Percentiles rank a stretch among this genome's conserved stretches.
Evolutionary conservation across 2,888 invertebrate genomes (phyloP).

Genomic region (Aelia acuminata): DNA sequence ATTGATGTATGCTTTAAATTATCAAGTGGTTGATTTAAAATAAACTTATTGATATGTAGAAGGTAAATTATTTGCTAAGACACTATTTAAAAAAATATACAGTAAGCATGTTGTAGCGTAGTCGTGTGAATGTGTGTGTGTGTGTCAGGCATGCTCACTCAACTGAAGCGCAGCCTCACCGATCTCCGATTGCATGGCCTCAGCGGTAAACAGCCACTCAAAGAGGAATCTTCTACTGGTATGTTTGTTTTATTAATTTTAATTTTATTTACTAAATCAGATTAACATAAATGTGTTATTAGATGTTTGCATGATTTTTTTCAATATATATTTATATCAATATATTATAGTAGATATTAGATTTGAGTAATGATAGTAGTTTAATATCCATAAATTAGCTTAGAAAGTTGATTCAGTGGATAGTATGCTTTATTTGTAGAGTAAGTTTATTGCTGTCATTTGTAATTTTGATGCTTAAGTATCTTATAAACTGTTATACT

Average conservation of each 20-base stretch:
- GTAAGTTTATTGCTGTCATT: not conserved
- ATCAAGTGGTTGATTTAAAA: not conserved
- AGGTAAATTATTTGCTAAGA: not conserved
- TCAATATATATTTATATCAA: not conserved
- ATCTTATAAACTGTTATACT: not conserved
- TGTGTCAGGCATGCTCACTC: slow-evolving; percentile 84
- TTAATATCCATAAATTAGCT: not conserved
- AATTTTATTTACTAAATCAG: not conserved
- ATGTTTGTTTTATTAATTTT: slow-evolving; percentile 61
- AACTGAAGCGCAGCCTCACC: slow-evolving; percentile 90
- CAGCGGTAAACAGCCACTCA: slow-evolving; percentile 65
- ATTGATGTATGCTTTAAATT: not conserved
- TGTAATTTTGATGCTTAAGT: not conserved
- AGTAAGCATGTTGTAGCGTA: slow-evolving; percentile 52
- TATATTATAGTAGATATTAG: not conserved
- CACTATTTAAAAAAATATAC: slow-evolving; percentile 7
- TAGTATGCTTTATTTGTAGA: not conserved
- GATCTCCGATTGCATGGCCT: slow-evolving; percentile 78
- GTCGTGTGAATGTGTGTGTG: slow-evolving; percentile 58
- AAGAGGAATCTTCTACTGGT: slow-evolving; percentile 65
- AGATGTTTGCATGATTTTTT: not conserved
- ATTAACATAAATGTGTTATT: not conserved
- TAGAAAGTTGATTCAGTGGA: not conserved
- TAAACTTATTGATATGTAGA: not conserved
- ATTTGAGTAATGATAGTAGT: slow-evolving; percentile 2